These are phyloP conservation scores for Aspidiotus rigidus DNA, from an alignment of 2,888 invertebrate species.

Conservation along the genomic window DNA sequence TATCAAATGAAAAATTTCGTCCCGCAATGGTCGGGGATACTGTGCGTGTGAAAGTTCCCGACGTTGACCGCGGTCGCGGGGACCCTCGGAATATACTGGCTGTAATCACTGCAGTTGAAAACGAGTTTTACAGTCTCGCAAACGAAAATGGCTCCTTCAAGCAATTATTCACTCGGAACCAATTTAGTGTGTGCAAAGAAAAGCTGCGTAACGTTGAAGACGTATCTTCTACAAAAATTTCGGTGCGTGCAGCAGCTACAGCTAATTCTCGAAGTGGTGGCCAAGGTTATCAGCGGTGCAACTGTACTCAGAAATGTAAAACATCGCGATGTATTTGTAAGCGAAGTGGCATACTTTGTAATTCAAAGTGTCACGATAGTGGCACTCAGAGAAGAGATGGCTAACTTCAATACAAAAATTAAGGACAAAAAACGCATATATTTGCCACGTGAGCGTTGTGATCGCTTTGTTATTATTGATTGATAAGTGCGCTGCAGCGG, in stretches of 20 bases:
- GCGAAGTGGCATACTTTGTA: slow-evolving; percentile 16
- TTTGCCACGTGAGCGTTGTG: no score
- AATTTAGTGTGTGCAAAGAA: background rate
- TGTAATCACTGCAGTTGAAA: no score
- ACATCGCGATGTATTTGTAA: slow-evolving; percentile 8
- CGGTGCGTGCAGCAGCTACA: background rate
- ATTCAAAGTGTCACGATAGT: slow-evolving; percentile 17
- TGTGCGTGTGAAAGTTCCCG: background rate
- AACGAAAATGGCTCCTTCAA: background rate
- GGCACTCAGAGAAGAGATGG: no score
- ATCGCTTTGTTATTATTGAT: no score
- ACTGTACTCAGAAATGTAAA: slow-evolving; percentile 12
- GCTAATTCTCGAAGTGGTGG: background rate
- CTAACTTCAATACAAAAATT: no score
- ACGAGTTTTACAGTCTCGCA: no score
- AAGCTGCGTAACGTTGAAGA: background rate
- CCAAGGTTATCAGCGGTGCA: slow-evolving; percentile 6
- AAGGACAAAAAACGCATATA: no score
- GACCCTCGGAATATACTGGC: background rate
- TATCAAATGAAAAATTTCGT: background rate
- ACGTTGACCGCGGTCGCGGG: background rate
- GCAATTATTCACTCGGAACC: background rate
- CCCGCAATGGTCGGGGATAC: background rate
- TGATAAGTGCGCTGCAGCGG: no score
- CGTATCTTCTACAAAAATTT: background rate